Evolutionary conservation across 1,140 invertebrate species (phyloP).

Genomic region (Heliconius hermathena): DNA sequence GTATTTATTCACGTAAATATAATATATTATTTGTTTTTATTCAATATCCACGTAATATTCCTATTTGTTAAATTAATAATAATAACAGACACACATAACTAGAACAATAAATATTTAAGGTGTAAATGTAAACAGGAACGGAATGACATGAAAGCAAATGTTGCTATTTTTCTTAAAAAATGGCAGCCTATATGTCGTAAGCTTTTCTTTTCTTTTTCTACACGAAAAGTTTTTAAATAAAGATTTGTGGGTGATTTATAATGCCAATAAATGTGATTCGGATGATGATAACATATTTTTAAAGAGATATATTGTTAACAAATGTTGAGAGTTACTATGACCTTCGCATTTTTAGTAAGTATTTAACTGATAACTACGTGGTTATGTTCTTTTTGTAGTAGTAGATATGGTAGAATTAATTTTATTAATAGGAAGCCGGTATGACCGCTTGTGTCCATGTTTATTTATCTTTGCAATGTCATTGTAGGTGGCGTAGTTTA

Average conservation of each 20-base stretch:
- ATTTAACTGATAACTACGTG: constrained; percentile 72
- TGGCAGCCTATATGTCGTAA: constrained; percentile 81
- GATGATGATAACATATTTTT: constrained; percentile 51
- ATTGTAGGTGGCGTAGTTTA: constrained; percentile 65
- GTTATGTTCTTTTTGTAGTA: constrained; percentile 69
- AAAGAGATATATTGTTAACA: constrained; percentile 56
- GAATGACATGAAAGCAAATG: constrained; percentile 59
- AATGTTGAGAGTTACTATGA: constrained; percentile 63
- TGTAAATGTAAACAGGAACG: constrained; percentile 36
- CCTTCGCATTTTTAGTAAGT: constrained; percentile 68
- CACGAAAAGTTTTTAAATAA: constrained; percentile 72
- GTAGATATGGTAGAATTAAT: constrained; percentile 56
- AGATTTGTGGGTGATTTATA: constrained; percentile 65
- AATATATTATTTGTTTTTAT: too few relatives aligned
- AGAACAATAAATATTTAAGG: constrained; percentile 9
- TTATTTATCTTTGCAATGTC: constrained; percentile 35
- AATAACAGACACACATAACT: constrained; percentile 29
- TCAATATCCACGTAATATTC: background rate
- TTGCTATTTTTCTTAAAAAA: constrained; percentile 78
- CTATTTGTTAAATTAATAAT: background rate
- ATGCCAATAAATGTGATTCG: constrained; percentile 59
- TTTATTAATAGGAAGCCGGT: constrained; percentile 37
- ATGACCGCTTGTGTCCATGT: constrained; percentile 37
- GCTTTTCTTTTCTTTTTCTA: constrained; percentile 76
- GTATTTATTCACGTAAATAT: too few relatives aligned